Base-by-base conservation (phyloP, 2,113 vertebrate genomes). In the Chinchilla lanigera region DNA sequence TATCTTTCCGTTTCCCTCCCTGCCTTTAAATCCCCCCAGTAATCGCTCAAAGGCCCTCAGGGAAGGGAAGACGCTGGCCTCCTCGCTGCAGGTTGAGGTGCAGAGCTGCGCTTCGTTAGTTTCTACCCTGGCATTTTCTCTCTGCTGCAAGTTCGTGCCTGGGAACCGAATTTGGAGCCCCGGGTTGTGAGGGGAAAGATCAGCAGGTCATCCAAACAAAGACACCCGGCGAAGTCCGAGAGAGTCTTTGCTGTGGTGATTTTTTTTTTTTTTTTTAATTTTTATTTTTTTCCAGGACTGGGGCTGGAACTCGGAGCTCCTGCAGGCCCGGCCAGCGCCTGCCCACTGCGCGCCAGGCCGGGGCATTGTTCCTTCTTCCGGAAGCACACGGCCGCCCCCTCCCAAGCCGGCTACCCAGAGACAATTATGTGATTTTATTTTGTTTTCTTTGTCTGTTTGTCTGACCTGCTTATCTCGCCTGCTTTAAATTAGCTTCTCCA, bases 401-500 rank as follows among this genome's bases (percentile, higher is more conserved):
- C 80, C 71, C 5, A 14, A 73, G 65, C 7, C 90, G 78, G 88
- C 63, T 47, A 13, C 65, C 30, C 12, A 9, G 28, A 80, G 60
- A 50, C 52, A 78, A 75, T 24, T 20, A 47, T 60, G 50, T 2
- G 90, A 65, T 96, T 95, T 96, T 50, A 86, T 96, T 96, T 90
- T 75, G 44, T 82, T 97, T 92, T 41, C 92, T 85, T 77, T 92
- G 30, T 89, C 86, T 85, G 86, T 94, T 81, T 85, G 71, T 89
- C 95, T 97, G 97, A 97, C 86, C 97, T 33, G 91, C 87, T 97
- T 97, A 96, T 98, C 98, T 98, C 58, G 91, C 97, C 98, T 96
- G 98, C 98, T 98, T 98, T 98, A 98, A 98, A 98, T 98, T 98
- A 90, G 98, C 98, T 97, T 98, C 98, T 98, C 97, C 98, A 98